Evolutionary conservation across 2,113 vertebrate species (phyloP).

Genomic region (Hyperoodon ampullatus): DNA sequence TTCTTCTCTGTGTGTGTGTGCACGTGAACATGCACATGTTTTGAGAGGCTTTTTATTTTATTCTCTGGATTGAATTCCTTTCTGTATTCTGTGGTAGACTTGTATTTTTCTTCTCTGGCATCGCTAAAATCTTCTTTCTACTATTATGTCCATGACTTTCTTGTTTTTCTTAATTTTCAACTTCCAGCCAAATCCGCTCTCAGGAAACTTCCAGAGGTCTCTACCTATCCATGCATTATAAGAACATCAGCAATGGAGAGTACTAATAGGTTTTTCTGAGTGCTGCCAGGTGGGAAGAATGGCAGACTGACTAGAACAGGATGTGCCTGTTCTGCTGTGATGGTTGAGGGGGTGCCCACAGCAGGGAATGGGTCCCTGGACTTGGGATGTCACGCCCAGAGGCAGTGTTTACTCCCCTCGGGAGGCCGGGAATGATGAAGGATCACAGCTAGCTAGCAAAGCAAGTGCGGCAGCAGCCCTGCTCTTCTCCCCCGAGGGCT

Average conservation of each 20-base stretch:
- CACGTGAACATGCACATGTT: not conserved
- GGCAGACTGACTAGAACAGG: not conserved
- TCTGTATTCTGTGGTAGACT: not conserved
- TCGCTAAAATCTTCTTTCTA: not conserved
- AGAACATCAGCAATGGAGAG: not conserved
- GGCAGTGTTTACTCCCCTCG: rapidly evolving
- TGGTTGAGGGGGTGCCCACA: not conserved
- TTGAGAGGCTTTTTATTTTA: not conserved
- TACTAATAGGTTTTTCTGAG: not conserved
- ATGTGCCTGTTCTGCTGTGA: not conserved
- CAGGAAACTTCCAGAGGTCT: not conserved
- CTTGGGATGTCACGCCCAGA: not conserved
- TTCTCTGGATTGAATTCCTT: not conserved
- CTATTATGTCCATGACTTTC: not conserved
- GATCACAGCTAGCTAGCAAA: not conserved
- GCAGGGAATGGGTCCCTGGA: not conserved
- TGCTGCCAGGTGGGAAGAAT: not conserved
- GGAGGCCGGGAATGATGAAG: too few species aligned
- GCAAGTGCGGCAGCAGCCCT: too few species aligned
- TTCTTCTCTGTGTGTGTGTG: not conserved
- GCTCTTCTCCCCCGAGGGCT: not conserved
- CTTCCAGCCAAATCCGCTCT: not conserved
- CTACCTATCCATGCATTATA: not conserved
- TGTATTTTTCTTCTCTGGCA: not conserved
- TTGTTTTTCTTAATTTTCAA: not conserved